Percentiles rank a stretch among this genome's conserved stretches.
Evolutionary conservation across 2,797 vertebrate species (phyloP).

Genomic region (Emys orbicularis): DNA sequence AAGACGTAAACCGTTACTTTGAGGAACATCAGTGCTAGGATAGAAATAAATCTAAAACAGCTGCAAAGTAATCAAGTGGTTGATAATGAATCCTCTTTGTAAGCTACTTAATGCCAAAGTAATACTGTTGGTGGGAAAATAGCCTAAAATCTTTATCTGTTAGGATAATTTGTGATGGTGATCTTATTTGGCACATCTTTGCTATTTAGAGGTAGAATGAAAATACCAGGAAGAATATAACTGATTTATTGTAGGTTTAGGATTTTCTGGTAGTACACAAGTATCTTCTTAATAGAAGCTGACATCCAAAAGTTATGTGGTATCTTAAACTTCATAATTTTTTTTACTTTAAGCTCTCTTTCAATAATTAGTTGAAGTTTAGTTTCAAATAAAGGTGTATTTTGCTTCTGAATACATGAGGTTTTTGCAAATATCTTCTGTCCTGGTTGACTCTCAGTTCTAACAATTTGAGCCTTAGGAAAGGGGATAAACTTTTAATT

Average conservation of each 20-base stretch:
- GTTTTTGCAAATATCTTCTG: neutral
- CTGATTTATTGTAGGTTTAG: neutral
- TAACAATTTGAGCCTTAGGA: neutral
- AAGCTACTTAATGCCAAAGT: slow-evolving; percentile 5
- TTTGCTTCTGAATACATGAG: neutral
- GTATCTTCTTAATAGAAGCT: neutral
- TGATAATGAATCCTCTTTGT: slow-evolving; percentile 30
- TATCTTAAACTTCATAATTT: neutral
- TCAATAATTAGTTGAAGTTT: neutral
- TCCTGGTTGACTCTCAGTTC: neutral
- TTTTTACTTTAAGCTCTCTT: neutral
- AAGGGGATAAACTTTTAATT: neutral
- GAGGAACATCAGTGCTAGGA: neutral
- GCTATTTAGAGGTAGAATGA: neutral
- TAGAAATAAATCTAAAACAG: slow-evolving; percentile 2
- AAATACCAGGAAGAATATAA: neutral
- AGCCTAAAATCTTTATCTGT: neutral
- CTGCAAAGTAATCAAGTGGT: neutral
- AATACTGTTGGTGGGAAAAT: neutral
- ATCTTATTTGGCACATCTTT: neutral
- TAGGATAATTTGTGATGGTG: too few relatives aligned
- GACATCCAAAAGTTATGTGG: neutral
- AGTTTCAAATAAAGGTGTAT: neutral
- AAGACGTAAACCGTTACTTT: slow-evolving; percentile 6
- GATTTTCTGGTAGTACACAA: neutral